Base-by-base conservation (phyloP, 2,888 invertebrate genomes). In the Chrysomela aeneicollis region DNA sequence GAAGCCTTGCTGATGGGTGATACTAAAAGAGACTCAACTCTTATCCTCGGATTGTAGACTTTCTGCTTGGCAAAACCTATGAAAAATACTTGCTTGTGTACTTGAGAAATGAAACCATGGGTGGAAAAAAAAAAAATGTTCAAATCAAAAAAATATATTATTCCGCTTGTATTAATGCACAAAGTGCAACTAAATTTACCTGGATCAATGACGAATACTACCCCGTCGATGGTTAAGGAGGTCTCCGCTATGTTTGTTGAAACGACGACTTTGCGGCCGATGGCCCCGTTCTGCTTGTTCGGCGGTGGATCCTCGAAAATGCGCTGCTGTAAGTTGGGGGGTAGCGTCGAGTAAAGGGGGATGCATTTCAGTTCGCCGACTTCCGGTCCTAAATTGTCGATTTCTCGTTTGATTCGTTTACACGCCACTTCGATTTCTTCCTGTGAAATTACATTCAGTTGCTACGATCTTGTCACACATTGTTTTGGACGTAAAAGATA, bases 241-340 rank as follows among this genome's bases (percentile, higher is more conserved):
- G 99, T 99, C 85, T 99, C 99, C 0, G 99, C 99, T 73, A 99
- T 99, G 81, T 99, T 99, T 0, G 99, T 99, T 0, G 98, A 98
- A 0, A 99, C 97, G 0, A 99, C 98, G 0, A 97, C 95, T 83
- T 91, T 91, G 21, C 91, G 81, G 8, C 91, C 91, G 62, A 92
- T 87, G 2, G 89, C 90, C 19, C 92, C 92, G 78, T 90, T 91
- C 0, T 89, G 76, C 79, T 95, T 91, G 61, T 91, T 93, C 0
- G 98, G 94, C 0, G 99, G 99, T 0, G 99, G 92, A 0, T 97
- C 89, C 76, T 99, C 99, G 79, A 99, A 99, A 77, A 99, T 99
- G 65, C 97, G 85, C 79, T 98, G 97, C 78, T 98, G 99, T 46
- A 97, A 85, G 81, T 96, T 96, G 0, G 99, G 99, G 2, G 99